Evolutionary conservation across 2,113 vertebrate species (phyloP).

Genomic region (Bos javanicus): DNA sequence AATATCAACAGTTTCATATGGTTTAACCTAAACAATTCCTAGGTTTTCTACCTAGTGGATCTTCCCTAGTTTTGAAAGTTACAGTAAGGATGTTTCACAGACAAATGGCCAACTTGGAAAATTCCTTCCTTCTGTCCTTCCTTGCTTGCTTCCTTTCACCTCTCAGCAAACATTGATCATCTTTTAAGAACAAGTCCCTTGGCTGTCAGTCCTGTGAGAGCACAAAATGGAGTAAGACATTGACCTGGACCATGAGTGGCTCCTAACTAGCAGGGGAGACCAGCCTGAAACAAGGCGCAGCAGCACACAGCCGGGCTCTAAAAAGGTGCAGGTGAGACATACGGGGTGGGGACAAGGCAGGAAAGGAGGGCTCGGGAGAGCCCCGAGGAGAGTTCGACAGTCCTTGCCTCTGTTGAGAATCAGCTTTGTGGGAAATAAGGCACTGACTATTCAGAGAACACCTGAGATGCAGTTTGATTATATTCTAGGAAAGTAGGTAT

Average conservation of each 20-base stretch:
- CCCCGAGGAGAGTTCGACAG: fast-evolving
- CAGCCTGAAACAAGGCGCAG: fast-evolving
- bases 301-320: background rate
- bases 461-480: background rate
- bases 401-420: background rate
- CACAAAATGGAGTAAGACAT: fast-evolving
- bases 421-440: background rate
- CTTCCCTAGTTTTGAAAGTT: background rate
- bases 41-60: background rate
- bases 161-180: background rate
- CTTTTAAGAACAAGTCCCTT: background rate
- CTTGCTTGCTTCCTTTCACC: background rate
- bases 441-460: background rate
- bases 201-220: background rate
- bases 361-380: background rate
- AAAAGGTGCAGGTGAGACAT: background rate
- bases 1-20: background rate
- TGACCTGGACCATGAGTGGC: too few relatives aligned
- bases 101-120: background rate
- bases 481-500: background rate
- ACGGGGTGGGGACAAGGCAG: fast-evolving
- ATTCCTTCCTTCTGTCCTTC: background rate
- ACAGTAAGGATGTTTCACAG: background rate
- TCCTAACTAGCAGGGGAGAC: background rate
- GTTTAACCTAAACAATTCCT: background rate